Base-by-base conservation (phyloP, 2,797 vertebrate species). In the Sitta carolinensis region DNA sequence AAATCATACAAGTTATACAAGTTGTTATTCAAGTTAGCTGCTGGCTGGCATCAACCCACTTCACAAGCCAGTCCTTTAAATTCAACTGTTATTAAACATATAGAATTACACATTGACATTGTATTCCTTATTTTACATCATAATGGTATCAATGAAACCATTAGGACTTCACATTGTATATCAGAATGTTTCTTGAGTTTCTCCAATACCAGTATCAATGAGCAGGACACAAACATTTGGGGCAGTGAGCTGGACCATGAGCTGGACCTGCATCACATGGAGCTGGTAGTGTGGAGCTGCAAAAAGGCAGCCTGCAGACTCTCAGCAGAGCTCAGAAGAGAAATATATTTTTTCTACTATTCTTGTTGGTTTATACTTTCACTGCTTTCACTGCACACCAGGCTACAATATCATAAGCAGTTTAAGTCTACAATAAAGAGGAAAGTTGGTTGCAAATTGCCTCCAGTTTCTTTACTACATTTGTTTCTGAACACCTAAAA, bases 61-160 rank as follows among this genome's bases (percentile, higher is more conserved):
- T 22, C 25, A 63, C 7, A 59, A 79, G 13, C 13, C 42, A 85
- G 30, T 34, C 11, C 10, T 64, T 63, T 76, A 80, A 43, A 73
- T 14, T 40, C 13, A 51, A 47, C 8, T 26, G 16, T 26, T 63
- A 23, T 17, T 1, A 4, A 19, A 52, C n/a, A 38, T 63, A 50
- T 47, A 25, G 25, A 23, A 36, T 50, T 8, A 7, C 2, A 16
- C 51, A 38, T 16, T 15, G 3, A 6, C 0, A 0, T 38, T 45
- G 9, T 42, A n/a, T 48, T 88, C 25, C 25, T 61, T 80, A 32
- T 76, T 77, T 83, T 32, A n/a, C 8, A 57, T 7, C 2, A 2
- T 45, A 27, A 17, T 1, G 1, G 14, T 32, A 69, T 45, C 11
- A 61, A 7, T 16, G 2, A 52, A 61, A 77, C 25, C 5, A 30